phyloP scores from a whole-genome alignment of 2,113 vertebrate genomes.

The Odontesthes bonariensis region DNA sequence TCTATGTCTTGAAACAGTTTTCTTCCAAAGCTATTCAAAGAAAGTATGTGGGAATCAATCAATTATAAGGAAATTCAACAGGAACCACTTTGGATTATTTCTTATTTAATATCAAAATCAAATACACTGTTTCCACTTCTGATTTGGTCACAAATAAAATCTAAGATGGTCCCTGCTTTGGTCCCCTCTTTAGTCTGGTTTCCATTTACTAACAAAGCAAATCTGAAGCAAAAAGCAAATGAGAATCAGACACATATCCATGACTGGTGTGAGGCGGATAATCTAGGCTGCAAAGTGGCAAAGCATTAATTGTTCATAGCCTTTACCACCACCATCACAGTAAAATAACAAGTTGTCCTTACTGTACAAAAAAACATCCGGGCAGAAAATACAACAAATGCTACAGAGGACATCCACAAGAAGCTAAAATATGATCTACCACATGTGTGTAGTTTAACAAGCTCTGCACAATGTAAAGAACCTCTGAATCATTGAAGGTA shows the following conservation, averaged over 20 bases:
- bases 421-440: neutral
- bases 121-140: neutral
- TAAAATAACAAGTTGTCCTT: too few species aligned
- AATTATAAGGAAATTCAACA: neutral
- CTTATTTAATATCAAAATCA: neutral
- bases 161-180: neutral
- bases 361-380: too few species aligned
- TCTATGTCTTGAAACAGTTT: neutral
- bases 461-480: slow-evolving; percentile 3
- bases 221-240: too few species aligned
- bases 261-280: too few species aligned
- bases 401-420: too few species aligned
- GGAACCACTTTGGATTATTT: neutral
- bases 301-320: too few species aligned
- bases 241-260: too few species aligned
- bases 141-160: neutral
- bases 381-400: too few species aligned
- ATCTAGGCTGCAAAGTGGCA: too few species aligned
- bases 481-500: neutral
- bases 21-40: neutral
- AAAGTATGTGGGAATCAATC: neutral
- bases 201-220: too few species aligned
- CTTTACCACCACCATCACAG: too few species aligned
- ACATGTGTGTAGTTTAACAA: neutral
- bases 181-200: neutral